Evolutionary conservation across 2,113 vertebrate genomes (phyloP), one percentile per base, ranked within the genome.

Genomic region (Hippolais icterina): DNA sequence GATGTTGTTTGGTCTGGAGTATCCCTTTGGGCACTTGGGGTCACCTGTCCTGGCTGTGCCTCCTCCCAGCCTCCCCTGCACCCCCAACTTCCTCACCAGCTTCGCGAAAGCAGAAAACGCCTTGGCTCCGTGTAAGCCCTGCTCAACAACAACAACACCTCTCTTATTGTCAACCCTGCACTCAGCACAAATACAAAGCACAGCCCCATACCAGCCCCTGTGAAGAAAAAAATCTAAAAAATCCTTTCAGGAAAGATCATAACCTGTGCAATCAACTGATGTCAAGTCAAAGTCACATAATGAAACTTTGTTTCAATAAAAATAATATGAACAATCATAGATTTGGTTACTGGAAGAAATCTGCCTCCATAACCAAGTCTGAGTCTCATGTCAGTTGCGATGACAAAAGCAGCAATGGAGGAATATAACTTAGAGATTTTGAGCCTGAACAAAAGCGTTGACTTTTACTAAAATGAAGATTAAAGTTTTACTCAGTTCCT

Each of bases 11-110:
- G 31, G 31, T 64, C 17, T 64, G 57, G 25, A 64, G 20, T 31
- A 64, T 56, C 42, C 29, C 25, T 56, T 35, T 21, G 57, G 17
- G 27, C 49, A 22, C 1, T 27, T 22, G 3, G 50, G 42, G 3
- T 50, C 57, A 42, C 31, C 31, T 65, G 59, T 33, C 12, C 22
- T 3, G 5, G 31, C 11, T 72, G 9, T 35, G 42, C 33, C 57
- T 35, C 66, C 5, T 49, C 35, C 29, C 42, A 56, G 0, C 4
- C 12, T 47, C 18, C 28, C 39, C 7, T 1, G 28, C 4, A 53
- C 6, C 1, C 28, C 39, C 28, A 24, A 15, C 8, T 7, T 5
- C 9, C 29, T 47, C 20, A 12, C 19, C 41, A 54, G 65, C 0
- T 0, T 22, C 24, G n/a, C 41, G 7, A 71, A 31, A 72, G 49